These are phyloP conservation scores for Cordilura impudica DNA, from an alignment of 2,888 invertebrate species.

Conservation along the genomic window DNA sequence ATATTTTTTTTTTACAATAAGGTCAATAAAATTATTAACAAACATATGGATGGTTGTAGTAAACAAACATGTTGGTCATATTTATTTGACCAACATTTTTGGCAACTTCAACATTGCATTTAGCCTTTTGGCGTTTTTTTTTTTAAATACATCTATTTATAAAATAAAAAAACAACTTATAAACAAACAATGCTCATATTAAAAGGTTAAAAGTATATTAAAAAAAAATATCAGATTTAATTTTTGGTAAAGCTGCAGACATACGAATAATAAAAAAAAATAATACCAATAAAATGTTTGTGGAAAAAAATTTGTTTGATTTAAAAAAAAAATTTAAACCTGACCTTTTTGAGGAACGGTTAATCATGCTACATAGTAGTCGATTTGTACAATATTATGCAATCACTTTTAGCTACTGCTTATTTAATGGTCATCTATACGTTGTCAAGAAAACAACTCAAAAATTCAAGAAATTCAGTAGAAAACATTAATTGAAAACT, in stretches of 20 bases:
- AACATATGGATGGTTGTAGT: not conserved
- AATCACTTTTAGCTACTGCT: conserved; percentile 25
- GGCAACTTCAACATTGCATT: not conserved
- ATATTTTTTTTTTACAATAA: not conserved
- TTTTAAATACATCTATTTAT: conserved; percentile 6
- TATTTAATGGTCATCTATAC: conserved; percentile 12
- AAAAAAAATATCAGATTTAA: conserved; percentile 10
- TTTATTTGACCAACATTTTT: conserved; percentile 14
- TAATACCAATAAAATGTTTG: not conserved
- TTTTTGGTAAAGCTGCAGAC: not conserved
- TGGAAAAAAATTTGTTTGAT: not conserved
- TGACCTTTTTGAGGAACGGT: conserved; percentile 54
- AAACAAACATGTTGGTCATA: not conserved
- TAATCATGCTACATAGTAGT: conserved; percentile 19
- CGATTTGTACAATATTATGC: not conserved
- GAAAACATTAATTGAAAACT: not conserved
- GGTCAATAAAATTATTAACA: not conserved
- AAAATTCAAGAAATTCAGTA: not conserved
- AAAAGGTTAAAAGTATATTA: no score
- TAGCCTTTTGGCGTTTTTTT: conserved; percentile 4
- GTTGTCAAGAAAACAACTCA: not conserved
- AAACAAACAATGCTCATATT: not conserved
- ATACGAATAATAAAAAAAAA: not conserved
- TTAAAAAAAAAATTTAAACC: conserved; percentile 20
- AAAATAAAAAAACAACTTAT: conserved; percentile 3